Percentiles rank a stretch among this genome's conserved stretches.
Evolutionary conservation across 2,888 invertebrate genomes (phyloP).

Genomic region (Ommatoiulus sabulosus): DNA sequence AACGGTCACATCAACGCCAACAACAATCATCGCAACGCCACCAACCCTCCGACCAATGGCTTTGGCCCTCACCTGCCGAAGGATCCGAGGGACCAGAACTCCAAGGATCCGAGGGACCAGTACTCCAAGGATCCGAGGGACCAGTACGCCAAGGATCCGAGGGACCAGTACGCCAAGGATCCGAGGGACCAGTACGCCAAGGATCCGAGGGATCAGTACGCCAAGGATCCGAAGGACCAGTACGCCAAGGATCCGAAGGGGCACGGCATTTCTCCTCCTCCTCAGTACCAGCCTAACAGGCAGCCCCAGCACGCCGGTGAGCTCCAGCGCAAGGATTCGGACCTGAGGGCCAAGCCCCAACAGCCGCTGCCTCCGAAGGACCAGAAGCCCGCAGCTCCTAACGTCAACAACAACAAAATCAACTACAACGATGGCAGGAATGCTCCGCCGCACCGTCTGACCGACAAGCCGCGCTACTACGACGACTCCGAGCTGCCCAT

Average conservation of each 20-base stretch:
- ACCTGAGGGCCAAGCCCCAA: neutral
- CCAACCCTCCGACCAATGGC: neutral
- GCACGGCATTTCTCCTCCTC: neutral
- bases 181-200: no score
- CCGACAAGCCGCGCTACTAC: constrained; percentile 30
- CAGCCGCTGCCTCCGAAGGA: neutral
- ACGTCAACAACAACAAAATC: neutral
- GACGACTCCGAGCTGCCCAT: constrained; percentile 53
- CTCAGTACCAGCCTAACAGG: neutral
- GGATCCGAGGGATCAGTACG: no score
- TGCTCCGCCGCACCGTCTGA: neutral
- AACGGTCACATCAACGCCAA: constrained; percentile 37
- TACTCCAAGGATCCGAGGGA: neutral
- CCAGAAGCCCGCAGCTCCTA: neutral
- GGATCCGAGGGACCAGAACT: neutral
- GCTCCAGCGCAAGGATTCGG: constrained; percentile 23
- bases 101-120: neutral
- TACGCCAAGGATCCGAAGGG: neutral
- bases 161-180: no score
- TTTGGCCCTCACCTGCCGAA: neutral
- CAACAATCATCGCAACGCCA: neutral
- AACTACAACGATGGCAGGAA: neutral
- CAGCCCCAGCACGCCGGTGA: neutral
- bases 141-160: neutral
- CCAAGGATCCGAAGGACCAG: neutral